Evolutionary conservation across 2,113 vertebrate genomes (phyloP).

Genomic region (Pagrus major): DNA sequence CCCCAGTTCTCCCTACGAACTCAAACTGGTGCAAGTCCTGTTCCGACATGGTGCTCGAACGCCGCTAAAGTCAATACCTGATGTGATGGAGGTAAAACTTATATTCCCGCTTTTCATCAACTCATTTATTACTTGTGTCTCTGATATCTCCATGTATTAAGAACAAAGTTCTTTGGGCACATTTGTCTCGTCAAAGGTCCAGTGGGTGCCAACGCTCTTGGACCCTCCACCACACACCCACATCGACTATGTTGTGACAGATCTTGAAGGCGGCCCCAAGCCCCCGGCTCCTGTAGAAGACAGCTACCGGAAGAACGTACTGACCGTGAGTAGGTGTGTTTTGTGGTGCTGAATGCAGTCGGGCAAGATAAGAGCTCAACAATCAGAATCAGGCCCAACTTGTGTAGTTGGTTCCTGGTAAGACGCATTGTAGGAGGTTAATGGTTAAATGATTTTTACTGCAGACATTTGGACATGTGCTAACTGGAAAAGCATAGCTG

Average conservation of each 20-base stretch:
- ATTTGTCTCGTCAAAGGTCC: slow-evolving; percentile 81
- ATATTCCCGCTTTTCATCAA: not conserved
- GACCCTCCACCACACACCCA: slow-evolving; percentile 87
- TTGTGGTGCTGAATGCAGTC: not conserved
- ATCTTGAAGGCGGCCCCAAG: slow-evolving; percentile 88
- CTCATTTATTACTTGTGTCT: not conserved
- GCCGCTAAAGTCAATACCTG: slow-evolving; percentile 89
- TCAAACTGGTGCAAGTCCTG: slow-evolving; percentile 90
- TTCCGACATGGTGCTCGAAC: slow-evolving; percentile 93
- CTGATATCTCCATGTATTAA: not conserved
- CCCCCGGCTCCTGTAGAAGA: slow-evolving; percentile 87
- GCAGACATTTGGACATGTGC: not conserved
- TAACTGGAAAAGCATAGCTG: not conserved
- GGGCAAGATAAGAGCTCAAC: not conserved
- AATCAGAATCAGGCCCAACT: not conserved
- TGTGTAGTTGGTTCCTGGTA: not conserved
- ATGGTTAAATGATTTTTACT: not conserved
- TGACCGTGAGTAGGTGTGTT: slow-evolving; percentile 78
- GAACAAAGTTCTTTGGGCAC: not conserved
- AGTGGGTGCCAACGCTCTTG: slow-evolving; percentile 88
- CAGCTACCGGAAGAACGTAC: slow-evolving; percentile 77
- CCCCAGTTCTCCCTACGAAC: slow-evolving; percentile 70
- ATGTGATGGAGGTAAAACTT: slow-evolving; percentile 84
- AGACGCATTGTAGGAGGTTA: not conserved
- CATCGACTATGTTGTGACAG: slow-evolving; percentile 88